Conservation (phyloP, 2,113 vertebrate species). For the Ascaphus truei region DNA sequence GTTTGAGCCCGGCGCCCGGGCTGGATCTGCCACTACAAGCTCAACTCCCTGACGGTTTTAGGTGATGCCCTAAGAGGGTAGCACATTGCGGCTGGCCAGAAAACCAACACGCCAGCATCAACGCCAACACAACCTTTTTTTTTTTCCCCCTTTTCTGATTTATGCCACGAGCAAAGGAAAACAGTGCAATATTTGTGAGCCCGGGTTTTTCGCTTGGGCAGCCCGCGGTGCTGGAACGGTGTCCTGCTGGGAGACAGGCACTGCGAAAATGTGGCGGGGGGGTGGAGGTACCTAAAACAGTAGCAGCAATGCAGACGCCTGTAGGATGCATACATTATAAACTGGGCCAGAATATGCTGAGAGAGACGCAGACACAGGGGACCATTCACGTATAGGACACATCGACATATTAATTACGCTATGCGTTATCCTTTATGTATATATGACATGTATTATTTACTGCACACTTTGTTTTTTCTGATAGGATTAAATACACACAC, state of each 20-base stretch:
- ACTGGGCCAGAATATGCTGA: conserved; percentile 16
- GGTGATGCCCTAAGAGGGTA: conserved; percentile 68
- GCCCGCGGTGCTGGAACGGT: conserved; percentile 22
- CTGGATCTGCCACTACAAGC: conserved; percentile 59
- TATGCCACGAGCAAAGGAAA: conserved; percentile 58
- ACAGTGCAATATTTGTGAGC: conserved; percentile 55
- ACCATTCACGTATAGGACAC: too few species aligned
- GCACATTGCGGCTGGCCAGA: conserved; percentile 71
- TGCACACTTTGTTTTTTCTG: too few species aligned
- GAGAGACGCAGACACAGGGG: not conserved
- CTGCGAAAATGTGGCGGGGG: conserved; percentile 5
- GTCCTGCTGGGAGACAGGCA: conserved; percentile 38
- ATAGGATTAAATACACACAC: too few species aligned
- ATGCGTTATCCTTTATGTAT: too few species aligned
- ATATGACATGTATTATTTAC: too few species aligned
- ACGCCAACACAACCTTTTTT: conserved; percentile 50
- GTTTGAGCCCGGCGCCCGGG: conserved; percentile 48
- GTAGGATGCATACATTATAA: conserved; percentile 7
- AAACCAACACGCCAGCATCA: conserved; percentile 66
- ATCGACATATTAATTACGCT: too few species aligned
- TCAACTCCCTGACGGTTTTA: conserved; percentile 61
- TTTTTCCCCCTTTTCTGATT: conserved; percentile 46
- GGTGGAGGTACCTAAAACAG: not conserved
- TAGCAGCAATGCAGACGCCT: not conserved
- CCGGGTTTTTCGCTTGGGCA: conserved; percentile 47